Base-by-base conservation (phyloP, 2,113 vertebrate genomes). In the Brachypodius melanocephalos region DNA sequence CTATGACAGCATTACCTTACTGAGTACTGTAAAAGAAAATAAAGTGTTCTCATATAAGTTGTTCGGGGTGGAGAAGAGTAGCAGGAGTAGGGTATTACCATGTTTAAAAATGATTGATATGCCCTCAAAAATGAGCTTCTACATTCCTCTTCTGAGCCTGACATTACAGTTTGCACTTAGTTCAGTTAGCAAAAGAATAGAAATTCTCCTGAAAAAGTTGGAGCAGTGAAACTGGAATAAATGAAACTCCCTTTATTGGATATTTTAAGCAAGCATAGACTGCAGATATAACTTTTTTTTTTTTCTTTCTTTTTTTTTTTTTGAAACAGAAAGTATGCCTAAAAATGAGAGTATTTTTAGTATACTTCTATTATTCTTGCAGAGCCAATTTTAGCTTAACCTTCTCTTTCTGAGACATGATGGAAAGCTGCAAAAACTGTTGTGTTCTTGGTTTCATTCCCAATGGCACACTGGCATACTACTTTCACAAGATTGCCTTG, bases 311-410 rank as follows among this genome's bases (percentile, higher is more conserved):
- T 29, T 52, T 34, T 72, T 51, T 14, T 25, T 32, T 9, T 43
- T 45, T 11, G n/a, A n/a, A n/a, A 63, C 17, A 40, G 45, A 87
- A 89, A 85, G 10, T 54, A 49, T 34, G 40, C 75, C 40, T 93
- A 79, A 91, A 92, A 91, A 72, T 68, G 17, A 65, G 7, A 5
- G 11, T 83, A 93, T 95, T 94, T 96, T 96, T 94, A 90, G 90
- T 38, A 61, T 49, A 58, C 22, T 78, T 73, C 74, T 91, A 80
- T 82, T 93, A 91, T 90, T 80, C 51, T 90, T 90, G 38, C n/a
- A 57, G 55, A 93, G 32, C 22, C 82, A 94, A n/a, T 94, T 96
- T 93, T 93, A 93, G 63, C 46, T 90, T 91, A 95, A 77, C 38
- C 88, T 62, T 82, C 72, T 46, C 66, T n/a, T 89, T 89, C 36